Percentiles rank a stretch among this genome's conserved stretches.
Conservation (phyloP, 2,113 vertebrate species). For the Trochalopteron elliotii region DNA sequence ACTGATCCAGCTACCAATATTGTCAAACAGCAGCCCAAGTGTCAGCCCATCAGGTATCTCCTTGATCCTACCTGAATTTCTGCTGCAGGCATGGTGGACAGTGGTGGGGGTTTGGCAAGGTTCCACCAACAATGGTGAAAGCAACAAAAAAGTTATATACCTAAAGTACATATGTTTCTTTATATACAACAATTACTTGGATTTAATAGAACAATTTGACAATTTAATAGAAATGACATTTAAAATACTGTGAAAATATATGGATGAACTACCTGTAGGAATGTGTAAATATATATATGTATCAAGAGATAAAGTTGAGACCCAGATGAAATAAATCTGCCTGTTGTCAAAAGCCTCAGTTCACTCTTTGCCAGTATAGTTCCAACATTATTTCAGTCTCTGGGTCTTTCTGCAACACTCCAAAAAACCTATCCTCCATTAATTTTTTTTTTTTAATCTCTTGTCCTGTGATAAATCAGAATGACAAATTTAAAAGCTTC, state of each 20-base stretch:
- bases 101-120: neutral
- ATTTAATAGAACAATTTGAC: neutral
- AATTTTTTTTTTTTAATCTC: neutral
- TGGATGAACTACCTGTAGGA: neutral
- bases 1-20: neutral
- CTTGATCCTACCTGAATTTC: neutral
- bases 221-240: neutral
- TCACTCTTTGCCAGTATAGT: neutral
- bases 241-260: neutral
- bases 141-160: neutral
- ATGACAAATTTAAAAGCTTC: neutral
- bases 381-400: neutral
- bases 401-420: neutral
- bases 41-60: neutral
- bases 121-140: neutral
- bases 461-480: neutral
- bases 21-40: neutral
- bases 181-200: neutral
- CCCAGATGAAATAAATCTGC: neutral
- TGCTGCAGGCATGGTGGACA: neutral
- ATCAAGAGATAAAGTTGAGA: neutral
- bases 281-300: rapidly evolving
- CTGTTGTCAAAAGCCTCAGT: neutral
- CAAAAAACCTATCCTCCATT: neutral
- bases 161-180: neutral